Conservation (phyloP, 2,888 invertebrate genomes). For the Achlya flavicornis region DNA sequence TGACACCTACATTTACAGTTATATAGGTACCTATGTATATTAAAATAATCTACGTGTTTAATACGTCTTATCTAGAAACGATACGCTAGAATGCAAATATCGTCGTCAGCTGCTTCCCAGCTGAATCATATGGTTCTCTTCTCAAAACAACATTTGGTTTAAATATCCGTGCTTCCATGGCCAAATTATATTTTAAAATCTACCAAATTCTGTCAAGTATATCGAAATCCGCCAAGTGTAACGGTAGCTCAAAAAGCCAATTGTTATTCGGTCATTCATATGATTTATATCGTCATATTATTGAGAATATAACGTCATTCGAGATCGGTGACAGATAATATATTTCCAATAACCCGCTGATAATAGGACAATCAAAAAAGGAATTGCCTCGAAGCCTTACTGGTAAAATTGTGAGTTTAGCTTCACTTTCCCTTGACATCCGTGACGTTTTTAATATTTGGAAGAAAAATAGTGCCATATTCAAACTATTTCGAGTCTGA, state of each 20-base stretch:
- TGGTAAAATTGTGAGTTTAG: not conserved
- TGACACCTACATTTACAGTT: no score
- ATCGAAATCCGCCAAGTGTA: not conserved
- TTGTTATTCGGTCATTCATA: not conserved
- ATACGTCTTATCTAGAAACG: no score
- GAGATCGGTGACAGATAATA: slow-evolving; percentile 5
- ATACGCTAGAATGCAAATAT: no score
- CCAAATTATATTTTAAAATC: not conserved
- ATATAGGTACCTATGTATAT: no score
- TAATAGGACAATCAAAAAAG: slow-evolving; percentile 3
- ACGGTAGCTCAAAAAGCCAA: not conserved
- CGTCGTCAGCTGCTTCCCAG: no score
- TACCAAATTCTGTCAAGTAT: no score
- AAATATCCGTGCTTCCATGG: not conserved
- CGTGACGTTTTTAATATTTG: not conserved
- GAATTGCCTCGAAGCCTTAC: not conserved
- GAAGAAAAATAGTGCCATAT: no score
- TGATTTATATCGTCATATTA: slow-evolving; percentile 10
- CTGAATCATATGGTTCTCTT: not conserved
- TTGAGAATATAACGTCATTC: slow-evolving; percentile 9
- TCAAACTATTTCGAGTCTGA: not conserved
- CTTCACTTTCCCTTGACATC: no score
- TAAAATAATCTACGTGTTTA: no score
- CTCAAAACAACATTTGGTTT: not conserved
- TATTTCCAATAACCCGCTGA: slow-evolving; percentile 7